phyloP scores from a whole-genome alignment of 2,113 vertebrate species.

The Orycteropus afer region DNA sequence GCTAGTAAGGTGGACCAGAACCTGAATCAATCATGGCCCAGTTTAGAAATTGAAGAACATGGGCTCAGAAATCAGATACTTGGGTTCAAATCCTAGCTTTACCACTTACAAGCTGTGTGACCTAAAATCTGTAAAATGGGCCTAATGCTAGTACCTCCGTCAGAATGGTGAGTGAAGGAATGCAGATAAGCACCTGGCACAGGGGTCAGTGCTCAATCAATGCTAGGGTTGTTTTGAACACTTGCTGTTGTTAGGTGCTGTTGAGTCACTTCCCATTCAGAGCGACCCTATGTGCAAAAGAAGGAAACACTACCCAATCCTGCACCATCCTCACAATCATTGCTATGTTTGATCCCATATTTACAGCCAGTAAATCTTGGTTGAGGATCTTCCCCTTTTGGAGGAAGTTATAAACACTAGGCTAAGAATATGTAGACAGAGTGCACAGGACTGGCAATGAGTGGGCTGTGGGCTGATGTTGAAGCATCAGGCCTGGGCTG shows the following conservation, averaged over 20 bases:
- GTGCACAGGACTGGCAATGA: fast-evolving
- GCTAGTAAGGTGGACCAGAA: neutral
- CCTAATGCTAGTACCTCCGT: neutral
- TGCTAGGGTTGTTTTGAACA: neutral
- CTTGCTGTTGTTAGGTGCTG: no score
- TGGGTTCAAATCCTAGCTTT: neutral
- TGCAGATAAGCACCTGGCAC: neutral
- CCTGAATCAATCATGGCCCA: neutral
- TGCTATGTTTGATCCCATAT: no score
- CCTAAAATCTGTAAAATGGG: neutral
- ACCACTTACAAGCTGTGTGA: neutral
- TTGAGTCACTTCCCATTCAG: no score
- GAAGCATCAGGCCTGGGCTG: neutral
- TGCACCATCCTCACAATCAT: no score
- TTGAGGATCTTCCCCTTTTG: no score
- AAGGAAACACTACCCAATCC: no score
- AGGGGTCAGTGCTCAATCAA: neutral
- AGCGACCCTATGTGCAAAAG: no score
- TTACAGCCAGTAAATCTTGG: no score
- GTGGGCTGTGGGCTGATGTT: neutral
- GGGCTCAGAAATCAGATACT: neutral
- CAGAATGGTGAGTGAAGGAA: neutral
- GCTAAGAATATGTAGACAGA: neutral
- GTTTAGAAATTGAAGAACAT: neutral
- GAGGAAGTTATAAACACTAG: no score